Percentiles rank a stretch among this genome's conserved stretches.
These are phyloP conservation scores for Bedellia somnulentella DNA, from an alignment of 2,888 invertebrate species.

Conservation along the genomic window DNA sequence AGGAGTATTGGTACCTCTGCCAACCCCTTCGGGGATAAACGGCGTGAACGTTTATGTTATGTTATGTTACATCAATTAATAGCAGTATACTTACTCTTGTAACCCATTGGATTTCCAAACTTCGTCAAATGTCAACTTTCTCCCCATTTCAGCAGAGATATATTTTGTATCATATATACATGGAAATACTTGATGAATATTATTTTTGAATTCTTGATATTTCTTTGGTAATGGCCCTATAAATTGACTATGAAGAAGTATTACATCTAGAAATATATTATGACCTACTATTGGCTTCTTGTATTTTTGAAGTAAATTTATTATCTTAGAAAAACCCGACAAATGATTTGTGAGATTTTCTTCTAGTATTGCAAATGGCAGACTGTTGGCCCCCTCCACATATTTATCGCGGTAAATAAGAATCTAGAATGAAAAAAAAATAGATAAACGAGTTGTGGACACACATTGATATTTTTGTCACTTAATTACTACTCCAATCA, in stretches of 20 bases:
- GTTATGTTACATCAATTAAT: too few species aligned
- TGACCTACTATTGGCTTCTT: conserved; percentile 77
- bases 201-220: conserved; percentile 66
- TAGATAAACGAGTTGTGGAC: not conserved
- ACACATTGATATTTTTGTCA: too few species aligned
- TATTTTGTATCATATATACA: conserved; percentile 73
- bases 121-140: conserved; percentile 37
- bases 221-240: conserved; percentile 67
- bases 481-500: too few species aligned
- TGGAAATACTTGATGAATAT: conserved; percentile 66
- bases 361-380: conserved; percentile 39
- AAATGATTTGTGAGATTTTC: conserved; percentile 49
- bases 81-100: conserved; percentile 31
- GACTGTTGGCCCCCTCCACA: conserved; percentile 33
- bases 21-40: too few species aligned
- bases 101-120: conserved; percentile 55
- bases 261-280: conserved; percentile 70
- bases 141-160: conserved; percentile 61
- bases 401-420: conserved; percentile 37
- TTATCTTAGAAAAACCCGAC: conserved; percentile 69
- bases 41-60: too few species aligned
- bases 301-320: conserved; percentile 56
- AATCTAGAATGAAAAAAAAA: conserved; percentile 24
- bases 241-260: conserved; percentile 74
- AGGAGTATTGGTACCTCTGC: too few species aligned